Evolutionary conservation across 2,888 invertebrate species (phyloP).

Genomic region (Acleris holmiana): DNA sequence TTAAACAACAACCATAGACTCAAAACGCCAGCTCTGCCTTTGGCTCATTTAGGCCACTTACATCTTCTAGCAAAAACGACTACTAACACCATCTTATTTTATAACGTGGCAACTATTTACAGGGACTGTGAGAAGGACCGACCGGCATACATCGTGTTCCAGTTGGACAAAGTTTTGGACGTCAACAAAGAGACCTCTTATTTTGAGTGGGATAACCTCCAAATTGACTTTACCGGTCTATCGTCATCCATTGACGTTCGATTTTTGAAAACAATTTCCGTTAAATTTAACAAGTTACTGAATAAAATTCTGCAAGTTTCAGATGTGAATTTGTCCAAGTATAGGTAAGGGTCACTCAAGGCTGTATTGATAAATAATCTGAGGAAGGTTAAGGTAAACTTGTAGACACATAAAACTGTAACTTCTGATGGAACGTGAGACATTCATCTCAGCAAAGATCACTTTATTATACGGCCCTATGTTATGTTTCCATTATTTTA

Average conservation of each 20-base stretch:
- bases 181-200: conserved; percentile 87
- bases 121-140: conserved; percentile 90
- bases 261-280: conserved; percentile 81
- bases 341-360: conserved; percentile 62
- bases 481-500: too few relatives aligned
- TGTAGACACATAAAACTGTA: too few relatives aligned
- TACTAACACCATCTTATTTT: background rate
- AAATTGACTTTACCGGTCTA: conserved; percentile 79
- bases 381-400: too few relatives aligned
- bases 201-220: conserved; percentile 86
- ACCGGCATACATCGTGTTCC: conserved; percentile 89
- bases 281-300: conserved; percentile 83
- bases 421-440: too few relatives aligned
- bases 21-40: too few relatives aligned
- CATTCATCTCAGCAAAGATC: too few relatives aligned
- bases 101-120: conserved; percentile 43
- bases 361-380: too few relatives aligned
- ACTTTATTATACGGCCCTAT: too few relatives aligned
- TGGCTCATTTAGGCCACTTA: too few relatives aligned
- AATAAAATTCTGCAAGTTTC: conserved; percentile 84
- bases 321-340: conserved; percentile 85
- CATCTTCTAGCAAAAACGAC: too few relatives aligned
- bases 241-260: conserved; percentile 82
- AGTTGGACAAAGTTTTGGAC: conserved; percentile 88
- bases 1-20: too few relatives aligned